Evolutionary conservation across 2,888 invertebrate genomes (phyloP).

Genomic region (Baronia brevicornis): DNA sequence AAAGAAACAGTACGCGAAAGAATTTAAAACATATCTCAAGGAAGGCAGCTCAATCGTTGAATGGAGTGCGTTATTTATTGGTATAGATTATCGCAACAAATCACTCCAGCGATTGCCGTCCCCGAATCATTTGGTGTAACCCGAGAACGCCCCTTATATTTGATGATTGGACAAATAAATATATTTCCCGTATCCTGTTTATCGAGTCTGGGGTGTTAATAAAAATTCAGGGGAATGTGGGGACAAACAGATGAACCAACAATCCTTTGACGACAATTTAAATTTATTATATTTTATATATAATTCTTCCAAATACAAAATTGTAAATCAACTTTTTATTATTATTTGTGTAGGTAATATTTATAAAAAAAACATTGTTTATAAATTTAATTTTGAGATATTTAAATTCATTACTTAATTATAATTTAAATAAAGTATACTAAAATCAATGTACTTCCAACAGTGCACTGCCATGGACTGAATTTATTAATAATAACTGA

Average conservation of each 20-base stretch:
- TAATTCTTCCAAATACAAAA: too few relatives aligned
- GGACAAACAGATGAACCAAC: conserved; percentile 18
- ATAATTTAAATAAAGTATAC: too few relatives aligned
- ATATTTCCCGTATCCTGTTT: conserved; percentile 74
- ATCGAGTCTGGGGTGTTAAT: conserved; percentile 72
- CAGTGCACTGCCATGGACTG: too few relatives aligned
- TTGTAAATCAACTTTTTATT: too few relatives aligned
- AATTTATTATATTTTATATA: background rate
- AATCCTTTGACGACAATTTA: background rate
- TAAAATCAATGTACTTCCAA: too few relatives aligned
- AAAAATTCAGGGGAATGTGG: conserved; percentile 65
- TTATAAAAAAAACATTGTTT: too few relatives aligned
- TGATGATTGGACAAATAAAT: conserved; percentile 75
- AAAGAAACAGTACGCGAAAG: conserved; percentile 33
- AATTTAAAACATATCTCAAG: conserved; percentile 34
- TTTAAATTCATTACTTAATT: too few relatives aligned
- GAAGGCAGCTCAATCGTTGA: conserved; percentile 66
- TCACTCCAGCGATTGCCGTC: conserved; percentile 57
- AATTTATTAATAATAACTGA: background rate
- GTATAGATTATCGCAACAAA: conserved; percentile 71
- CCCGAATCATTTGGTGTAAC: conserved; percentile 69
- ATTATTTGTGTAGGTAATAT: too few relatives aligned
- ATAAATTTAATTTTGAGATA: too few relatives aligned
- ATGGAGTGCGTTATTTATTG: conserved; percentile 68
- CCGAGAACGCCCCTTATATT: conserved; percentile 71